These are phyloP conservation scores for Monomorium pharaonis DNA, from an alignment of 1,140 invertebrate species.

Conservation along the genomic window DNA sequence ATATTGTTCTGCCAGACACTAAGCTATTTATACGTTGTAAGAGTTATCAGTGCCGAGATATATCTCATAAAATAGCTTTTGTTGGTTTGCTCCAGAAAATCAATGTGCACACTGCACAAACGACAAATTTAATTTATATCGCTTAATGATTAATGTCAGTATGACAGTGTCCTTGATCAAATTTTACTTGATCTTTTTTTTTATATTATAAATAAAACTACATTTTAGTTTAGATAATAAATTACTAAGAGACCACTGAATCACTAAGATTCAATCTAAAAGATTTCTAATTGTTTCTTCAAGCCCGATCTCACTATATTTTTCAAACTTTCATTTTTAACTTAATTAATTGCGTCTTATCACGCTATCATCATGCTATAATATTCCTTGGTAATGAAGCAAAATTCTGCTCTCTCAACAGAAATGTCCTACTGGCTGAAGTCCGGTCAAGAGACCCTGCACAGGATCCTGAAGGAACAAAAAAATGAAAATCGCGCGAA, in stretches of 20 bases:
- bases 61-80: not conserved
- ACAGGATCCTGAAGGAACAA: conserved; percentile 77
- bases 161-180: no score
- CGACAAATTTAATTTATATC: not conserved
- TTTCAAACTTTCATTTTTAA: not conserved
- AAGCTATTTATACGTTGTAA: not conserved
- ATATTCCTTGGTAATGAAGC: conserved; percentile 39
- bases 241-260: no score
- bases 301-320: not conserved
- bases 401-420: conserved; percentile 62
- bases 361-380: not conserved
- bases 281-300: not conserved
- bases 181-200: not conserved
- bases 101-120: not conserved
- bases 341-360: not conserved
- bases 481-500: conserved; percentile 86
- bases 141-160: not conserved
- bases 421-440: conserved; percentile 82
- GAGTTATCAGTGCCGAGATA: not conserved
- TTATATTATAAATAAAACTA: not conserved
- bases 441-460: conserved; percentile 80
- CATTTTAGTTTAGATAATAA: not conserved
- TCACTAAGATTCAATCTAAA: not conserved
- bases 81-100: not conserved
- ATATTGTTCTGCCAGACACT: not conserved